Evolutionary conservation across 2,113 vertebrate species (phyloP), one percentile per base, ranked within the genome.

Genomic region (Apteryx owenii): DNA sequence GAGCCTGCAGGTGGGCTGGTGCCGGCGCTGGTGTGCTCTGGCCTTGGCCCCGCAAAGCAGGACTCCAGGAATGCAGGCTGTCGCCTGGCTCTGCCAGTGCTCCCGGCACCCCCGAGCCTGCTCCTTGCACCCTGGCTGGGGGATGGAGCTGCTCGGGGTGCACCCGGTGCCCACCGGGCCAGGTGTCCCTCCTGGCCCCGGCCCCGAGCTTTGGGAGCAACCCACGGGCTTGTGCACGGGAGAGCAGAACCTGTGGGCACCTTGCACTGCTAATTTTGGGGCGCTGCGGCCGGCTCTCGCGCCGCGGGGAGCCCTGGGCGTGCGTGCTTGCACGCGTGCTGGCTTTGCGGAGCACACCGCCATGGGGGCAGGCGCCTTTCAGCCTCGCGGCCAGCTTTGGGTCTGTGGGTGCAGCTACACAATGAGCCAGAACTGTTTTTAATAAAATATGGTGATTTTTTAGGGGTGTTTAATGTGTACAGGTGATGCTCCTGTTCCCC

Each of bases 181-280:
- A 0, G 21, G 3, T 77, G 18, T 25, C 48, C 56, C 77, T 22
- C 13, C 28, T 1, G 10, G 50, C 16, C 15, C 6, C 0, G 14
- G 46, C 44, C 44, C 6, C 15, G 44, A 46, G 46, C 18, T 19
- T 18, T 19, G 29, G 56, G 56, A 60, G 56, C 31, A 33, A 19
- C 56, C 29, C 56, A 19, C 5, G 5, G 56, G 29, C 31, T 60
- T 60, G 29, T 19, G 29, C 18, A 7, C 3, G 5, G 56, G 72
- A 14, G 68, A 38, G 33, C 5, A 6, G 56, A 70, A 58, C 13
- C 72, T 28, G 0, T 10, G 2, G 51, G 38, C 22, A 56, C 25
- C 76, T 31, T 0, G 7, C 2, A 60, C 16, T 15, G 40, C n/a
- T 25, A 29, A 1, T 13, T 69, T 64, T 7, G 53, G 71, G 81